These are phyloP conservation scores for Gonocerus acuteangulatus DNA, from an alignment of 2,888 invertebrate species.

Conservation along the genomic window DNA sequence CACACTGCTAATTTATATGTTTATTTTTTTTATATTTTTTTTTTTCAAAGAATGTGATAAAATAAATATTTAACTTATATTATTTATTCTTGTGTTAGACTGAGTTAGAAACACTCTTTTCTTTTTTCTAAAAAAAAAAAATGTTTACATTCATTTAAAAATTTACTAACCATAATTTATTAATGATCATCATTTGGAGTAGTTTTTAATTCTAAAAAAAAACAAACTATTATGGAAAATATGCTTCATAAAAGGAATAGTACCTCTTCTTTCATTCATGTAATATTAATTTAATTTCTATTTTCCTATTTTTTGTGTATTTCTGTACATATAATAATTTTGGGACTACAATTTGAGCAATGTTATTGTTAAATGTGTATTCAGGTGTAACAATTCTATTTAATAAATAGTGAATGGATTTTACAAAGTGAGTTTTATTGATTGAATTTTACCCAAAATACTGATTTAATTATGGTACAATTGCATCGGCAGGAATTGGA, in stretches of 20 bases:
- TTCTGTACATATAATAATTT: conserved; percentile 11
- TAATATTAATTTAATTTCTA: no score
- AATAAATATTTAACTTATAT: neutral
- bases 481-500: no score
- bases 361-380: conserved; percentile 25
- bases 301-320: conserved; percentile 6
- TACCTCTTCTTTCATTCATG: no score
- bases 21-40: no score
- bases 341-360: conserved; percentile 9
- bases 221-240: no score
- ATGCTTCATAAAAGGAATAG: no score
- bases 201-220: no score
- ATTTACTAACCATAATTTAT: neutral
- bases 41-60: no score
- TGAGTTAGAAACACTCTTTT: conserved; percentile 1
- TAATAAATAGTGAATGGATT: conserved; percentile 17
- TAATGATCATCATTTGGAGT: no score
- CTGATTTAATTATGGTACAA: no score
- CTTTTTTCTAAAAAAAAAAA: neutral
- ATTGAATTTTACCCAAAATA: no score
- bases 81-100: conserved; percentile 10
- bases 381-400: conserved; percentile 22
- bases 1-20: no score
- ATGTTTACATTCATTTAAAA: neutral
- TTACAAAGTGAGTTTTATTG: neutral